Evolutionary conservation across 2,113 vertebrate species (phyloP).

Genomic region (Cranoglanis bouderius): DNA sequence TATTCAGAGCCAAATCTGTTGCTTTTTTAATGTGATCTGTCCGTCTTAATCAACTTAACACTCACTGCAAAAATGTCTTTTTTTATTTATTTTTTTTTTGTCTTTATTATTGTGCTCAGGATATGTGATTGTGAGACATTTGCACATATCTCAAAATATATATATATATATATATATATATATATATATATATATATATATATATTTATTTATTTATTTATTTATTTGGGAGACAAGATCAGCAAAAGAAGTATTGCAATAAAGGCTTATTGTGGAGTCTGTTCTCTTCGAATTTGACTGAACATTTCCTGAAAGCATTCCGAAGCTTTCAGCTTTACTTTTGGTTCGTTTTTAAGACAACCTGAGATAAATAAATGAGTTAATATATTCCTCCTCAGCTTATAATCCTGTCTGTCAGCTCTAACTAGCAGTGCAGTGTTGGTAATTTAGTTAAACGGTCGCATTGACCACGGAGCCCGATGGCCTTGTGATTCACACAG

Average conservation of each 20-base stretch:
- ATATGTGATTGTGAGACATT: background rate
- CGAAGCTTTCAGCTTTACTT: background rate
- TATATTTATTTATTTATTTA: too few species aligned
- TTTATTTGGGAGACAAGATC: background rate
- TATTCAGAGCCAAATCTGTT: background rate
- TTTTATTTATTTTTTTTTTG: background rate
- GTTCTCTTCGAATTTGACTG: background rate
- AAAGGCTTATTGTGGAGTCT: background rate
- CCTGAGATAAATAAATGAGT: background rate
- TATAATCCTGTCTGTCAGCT: conserved; percentile 9
- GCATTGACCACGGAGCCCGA: background rate
- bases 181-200: too few species aligned
- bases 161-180: too few species aligned
- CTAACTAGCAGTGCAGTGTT: background rate
- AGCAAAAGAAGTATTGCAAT: background rate
- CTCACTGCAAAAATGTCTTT: background rate
- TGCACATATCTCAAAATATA: background rate
- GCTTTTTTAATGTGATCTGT: background rate
- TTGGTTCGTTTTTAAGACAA: conserved; percentile 1
- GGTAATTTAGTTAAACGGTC: background rate
- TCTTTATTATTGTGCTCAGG: background rate
- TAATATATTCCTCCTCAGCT: background rate
- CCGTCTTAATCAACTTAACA: background rate
- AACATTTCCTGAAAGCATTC: conserved; percentile 9
- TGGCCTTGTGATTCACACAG: background rate